A percentile compares a stretch with the other conserved stretches of the same genome.
Conservation (phyloP, 2,113 vertebrate species). For the Perca fluviatilis region DNA sequence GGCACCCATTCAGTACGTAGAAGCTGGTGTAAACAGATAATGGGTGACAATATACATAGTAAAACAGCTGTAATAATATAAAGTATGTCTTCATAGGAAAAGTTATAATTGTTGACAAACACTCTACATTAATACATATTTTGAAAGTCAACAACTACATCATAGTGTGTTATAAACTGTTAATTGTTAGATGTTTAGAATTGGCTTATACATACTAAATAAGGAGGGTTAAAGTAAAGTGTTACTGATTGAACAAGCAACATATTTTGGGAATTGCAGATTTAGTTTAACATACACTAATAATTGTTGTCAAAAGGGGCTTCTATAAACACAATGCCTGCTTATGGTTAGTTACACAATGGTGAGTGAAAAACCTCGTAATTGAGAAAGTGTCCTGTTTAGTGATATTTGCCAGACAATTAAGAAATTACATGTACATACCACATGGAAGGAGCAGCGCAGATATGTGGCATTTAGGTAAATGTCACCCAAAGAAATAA, state of each 20-base stretch:
- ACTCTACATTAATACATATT: not conserved
- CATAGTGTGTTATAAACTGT: not conserved
- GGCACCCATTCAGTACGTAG: not conserved
- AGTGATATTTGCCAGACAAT: slow-evolving; percentile 81
- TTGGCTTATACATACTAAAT: not conserved
- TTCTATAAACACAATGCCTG: not conserved
- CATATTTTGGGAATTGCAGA: not conserved
- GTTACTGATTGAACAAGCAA: not conserved
- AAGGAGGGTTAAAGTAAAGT: not conserved
- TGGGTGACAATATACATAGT: too few relatives aligned
- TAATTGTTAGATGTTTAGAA: not conserved
- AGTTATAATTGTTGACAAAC: not conserved
- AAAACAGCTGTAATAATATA: not conserved
- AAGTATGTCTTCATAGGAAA: not conserved
- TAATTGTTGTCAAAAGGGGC: not conserved
- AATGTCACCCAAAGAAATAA: slow-evolving; percentile 84
- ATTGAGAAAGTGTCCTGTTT: slow-evolving; percentile 63
- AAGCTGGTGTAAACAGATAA: not conserved
- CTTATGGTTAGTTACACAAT: slow-evolving; percentile 33
- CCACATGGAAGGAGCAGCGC: slow-evolving; percentile 46
- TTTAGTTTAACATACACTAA: not conserved
- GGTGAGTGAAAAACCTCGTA: slow-evolving; percentile 45
- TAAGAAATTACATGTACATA: slow-evolving; percentile 79
- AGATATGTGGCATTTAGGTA: slow-evolving; percentile 84
- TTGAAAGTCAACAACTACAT: not conserved